A percentile compares a stretch with the other conserved stretches of the same genome.
These are phyloP conservation scores for Penaeus chinensis DNA, from an alignment of 1,140 invertebrate species.

Conservation along the genomic window DNA sequence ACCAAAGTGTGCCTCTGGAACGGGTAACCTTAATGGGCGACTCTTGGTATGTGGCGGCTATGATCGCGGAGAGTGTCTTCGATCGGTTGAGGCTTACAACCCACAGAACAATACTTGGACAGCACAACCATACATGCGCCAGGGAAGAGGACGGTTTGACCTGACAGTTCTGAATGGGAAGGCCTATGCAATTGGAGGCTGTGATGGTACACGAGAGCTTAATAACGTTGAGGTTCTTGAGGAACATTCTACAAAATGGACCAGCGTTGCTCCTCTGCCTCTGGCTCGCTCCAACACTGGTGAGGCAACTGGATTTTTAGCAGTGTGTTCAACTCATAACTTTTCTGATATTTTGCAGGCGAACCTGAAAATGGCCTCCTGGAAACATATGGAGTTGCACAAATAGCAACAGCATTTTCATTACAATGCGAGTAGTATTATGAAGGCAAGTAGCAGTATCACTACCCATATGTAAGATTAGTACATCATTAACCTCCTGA, in stretches of 20 bases:
- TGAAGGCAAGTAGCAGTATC: conserved; percentile 52
- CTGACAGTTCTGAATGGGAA: conserved; percentile 76
- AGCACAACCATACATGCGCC: conserved; percentile 76
- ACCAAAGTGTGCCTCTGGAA: conserved; percentile 80
- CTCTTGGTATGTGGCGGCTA: conserved; percentile 87
- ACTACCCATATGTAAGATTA: conserved; percentile 30
- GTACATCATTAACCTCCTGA: conserved; percentile 44
- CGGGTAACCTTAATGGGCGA: conserved; percentile 76
- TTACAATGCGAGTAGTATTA: conserved; percentile 45
- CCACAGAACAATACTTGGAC: conserved; percentile 78
- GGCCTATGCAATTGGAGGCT: conserved; percentile 83
- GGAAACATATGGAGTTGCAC: conserved; percentile 23
- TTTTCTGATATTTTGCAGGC: conserved; percentile 62
- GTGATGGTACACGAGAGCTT: conserved; percentile 82
- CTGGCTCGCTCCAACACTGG: conserved; percentile 78
- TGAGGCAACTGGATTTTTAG: conserved; percentile 62
- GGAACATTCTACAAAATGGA: conserved; percentile 74
- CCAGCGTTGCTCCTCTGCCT: conserved; percentile 73
- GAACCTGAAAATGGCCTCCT: conserved; percentile 35
- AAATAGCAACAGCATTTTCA: conserved; percentile 4
- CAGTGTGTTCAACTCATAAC: conserved; percentile 33
- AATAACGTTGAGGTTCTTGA: conserved; percentile 76
- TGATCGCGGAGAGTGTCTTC: conserved; percentile 85
- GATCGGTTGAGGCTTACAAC: conserved; percentile 80
- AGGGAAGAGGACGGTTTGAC: conserved; percentile 80